Base-by-base conservation (phyloP, 92 coral and sea anemone genomes). In the Chrysogorgia sp. region DNA sequence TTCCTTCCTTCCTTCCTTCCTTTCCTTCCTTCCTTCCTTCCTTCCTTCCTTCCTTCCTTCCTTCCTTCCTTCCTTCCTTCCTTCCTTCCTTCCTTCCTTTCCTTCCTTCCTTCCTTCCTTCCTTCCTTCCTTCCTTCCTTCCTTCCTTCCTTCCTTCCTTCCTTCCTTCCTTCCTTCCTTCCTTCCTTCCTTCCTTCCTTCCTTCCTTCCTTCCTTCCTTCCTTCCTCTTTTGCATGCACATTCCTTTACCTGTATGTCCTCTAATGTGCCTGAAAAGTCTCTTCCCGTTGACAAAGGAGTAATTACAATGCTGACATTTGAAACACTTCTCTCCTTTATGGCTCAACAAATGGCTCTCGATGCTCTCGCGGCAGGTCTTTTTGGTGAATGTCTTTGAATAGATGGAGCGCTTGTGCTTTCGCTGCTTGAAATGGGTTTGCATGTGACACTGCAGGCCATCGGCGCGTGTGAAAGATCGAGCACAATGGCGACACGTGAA, bases 371-470 rank as follows among this genome's bases (percentile, higher is more conserved):
- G 56, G 57, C 80, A 77, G 26, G 96, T 74, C 66, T 92, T 92
- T 84, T 90, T 94, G 28, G 81, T 79, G 65, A 96, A 96, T 20
- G 90, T 88, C 63, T 92, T 92, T 58, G 76, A 89, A 71, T 97
- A 92, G 72, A 76, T 81, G 40, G 82, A 81, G 65, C 99, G 92
- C 85, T 86, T 89, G 76, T 82, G 87, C 10, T 92, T 87, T 20
- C 86, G 83, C 67, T 91, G 88, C 63, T 91, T 93, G 79, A 81
- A 89, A 88, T 91, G 98, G 7, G 91, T 92, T 4, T 89, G 62
- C 96, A 91, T 90, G 69, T 93, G 98, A 67, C 93, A 91, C 71
- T 93, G 98, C 75, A 91, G 68, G 43, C 97, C 99, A 86, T 96
- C 99, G 67, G 92, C 99, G 31, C 92, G 85, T 57, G 92, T 88